phyloP scores from a whole-genome alignment of 2,888 invertebrate species.

The Lordiphosa andalusiaca region DNA sequence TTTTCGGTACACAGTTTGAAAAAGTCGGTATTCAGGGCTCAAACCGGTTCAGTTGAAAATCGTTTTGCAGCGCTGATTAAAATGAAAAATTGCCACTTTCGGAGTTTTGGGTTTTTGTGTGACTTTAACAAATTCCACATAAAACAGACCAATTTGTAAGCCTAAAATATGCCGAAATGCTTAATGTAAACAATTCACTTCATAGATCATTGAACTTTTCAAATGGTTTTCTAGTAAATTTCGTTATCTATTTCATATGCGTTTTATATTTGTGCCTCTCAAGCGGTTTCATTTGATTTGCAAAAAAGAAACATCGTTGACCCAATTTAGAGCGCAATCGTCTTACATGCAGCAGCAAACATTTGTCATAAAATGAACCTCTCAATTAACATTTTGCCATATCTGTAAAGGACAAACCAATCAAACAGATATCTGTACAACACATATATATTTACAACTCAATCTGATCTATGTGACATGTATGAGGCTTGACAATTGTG shows the following conservation, averaged over 20 bases:
- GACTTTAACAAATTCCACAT: too few relatives aligned
- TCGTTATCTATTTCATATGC: neutral
- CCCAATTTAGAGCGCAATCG: constrained; percentile 30
- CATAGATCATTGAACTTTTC: too few relatives aligned
- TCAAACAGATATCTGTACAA: constrained; percentile 7
- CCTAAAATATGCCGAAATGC: too few relatives aligned
- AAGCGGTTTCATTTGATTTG: constrained; percentile 42
- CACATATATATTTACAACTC: constrained; percentile 2
- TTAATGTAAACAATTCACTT: too few relatives aligned
- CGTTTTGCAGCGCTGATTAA: too few relatives aligned
- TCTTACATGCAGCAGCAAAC: constrained; percentile 1
- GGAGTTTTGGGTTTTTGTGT: too few relatives aligned
- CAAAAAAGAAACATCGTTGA: constrained; percentile 54
- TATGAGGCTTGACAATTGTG: constrained; percentile 23
- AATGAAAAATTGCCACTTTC: too few relatives aligned
- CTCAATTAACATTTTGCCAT: constrained; percentile 11
- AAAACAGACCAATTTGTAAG: too few relatives aligned
- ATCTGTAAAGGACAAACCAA: constrained; percentile 19
- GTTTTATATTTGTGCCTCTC: constrained; percentile 7
- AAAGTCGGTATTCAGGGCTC: too few relatives aligned
- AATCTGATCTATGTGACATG: constrained; percentile 16
- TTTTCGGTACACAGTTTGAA: too few relatives aligned
- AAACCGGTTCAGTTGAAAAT: too few relatives aligned
- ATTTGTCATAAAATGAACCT: constrained; percentile 1
- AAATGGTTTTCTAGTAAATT: too few relatives aligned